Evolutionary conservation across 1,140 invertebrate species (phyloP), one percentile per base, ranked within the genome.

Genomic region (Solen grandis): DNA sequence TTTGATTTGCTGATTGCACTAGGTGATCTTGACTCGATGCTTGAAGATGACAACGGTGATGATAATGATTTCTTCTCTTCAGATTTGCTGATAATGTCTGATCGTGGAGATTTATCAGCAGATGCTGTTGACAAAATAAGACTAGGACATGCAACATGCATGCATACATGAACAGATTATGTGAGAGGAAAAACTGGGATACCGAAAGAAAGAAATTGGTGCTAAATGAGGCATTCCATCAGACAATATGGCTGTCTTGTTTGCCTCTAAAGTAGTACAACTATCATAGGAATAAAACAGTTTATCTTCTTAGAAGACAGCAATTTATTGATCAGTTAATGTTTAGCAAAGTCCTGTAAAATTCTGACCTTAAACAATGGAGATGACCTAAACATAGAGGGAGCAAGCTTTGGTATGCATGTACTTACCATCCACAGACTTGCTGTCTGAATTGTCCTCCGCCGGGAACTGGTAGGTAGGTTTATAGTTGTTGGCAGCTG

Each of bases 401-500:
- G n/a, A 65, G n/a, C 16, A 31, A n/a, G 36, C 27, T 2, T 36
- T 65, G 10, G 3, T 10, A 65, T 35, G 16, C 60, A 59, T 38
- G 50, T 41, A 60, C 60, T 19, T 77, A 84, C 85, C 83, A 80
- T 85, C 84, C 29, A 84, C 81, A 69, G 86, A 86, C 65, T 88
- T 85, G 25, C 85, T 85, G 65, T 88, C 80, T 38, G 86, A 80
- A 69, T 85, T 81, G 54, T 85, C 85, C 52, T 86, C 87, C 66
- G 90, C 88, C 33, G 90, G 89, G 59, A 90, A 90, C 25, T 76
- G 72, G 68, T 90, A 90, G 10, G 89, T 90, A 10, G 89, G 89
- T 31, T 74, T 86, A 63, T 90, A 88, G 19, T 79, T 77, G 69
- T 90, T 89, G 50, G 74, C 74, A 27, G 90, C 90, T 90, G 85